phyloP scores from a whole-genome alignment of 2,888 invertebrate genomes.

The Seira musarum region DNA sequence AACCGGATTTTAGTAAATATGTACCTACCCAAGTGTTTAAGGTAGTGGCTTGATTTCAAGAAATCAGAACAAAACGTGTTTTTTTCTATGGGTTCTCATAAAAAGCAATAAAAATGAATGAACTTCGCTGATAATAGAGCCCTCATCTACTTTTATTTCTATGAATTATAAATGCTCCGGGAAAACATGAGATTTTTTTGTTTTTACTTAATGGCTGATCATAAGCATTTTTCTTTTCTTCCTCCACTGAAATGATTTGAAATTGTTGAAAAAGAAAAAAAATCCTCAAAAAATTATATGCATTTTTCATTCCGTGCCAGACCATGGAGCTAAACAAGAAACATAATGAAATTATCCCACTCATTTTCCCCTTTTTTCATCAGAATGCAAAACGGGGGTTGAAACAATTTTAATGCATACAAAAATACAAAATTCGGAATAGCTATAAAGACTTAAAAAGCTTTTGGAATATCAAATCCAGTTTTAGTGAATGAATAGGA shows the following conservation, averaged over 20 bases:
- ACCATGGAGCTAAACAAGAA: constrained; percentile 8
- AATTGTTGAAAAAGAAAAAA: too few species aligned
- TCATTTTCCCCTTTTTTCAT: constrained; percentile 54
- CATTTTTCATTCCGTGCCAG: neutral
- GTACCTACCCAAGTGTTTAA: too few species aligned
- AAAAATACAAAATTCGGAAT: neutral
- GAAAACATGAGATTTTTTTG: neutral
- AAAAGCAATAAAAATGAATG: neutral
- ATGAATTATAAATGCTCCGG: neutral
- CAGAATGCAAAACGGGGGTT: neutral
- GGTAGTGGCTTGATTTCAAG: neutral
- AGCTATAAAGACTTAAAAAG: too few species aligned
- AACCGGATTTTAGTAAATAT: neutral
- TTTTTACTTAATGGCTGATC: neutral
- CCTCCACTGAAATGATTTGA: too few species aligned
- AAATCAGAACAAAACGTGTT: neutral
- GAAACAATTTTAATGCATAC: neutral
- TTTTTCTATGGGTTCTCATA: neutral
- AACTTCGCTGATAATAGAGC: neutral
- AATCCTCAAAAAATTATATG: neutral
- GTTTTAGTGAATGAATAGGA: neutral
- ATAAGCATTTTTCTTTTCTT: neutral
- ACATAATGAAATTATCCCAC: constrained; percentile 47
- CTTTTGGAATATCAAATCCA: neutral
- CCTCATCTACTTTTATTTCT: neutral